These are phyloP conservation scores for Achlya flavicornis DNA, from an alignment of 2,888 invertebrate genomes.

Conservation along the genomic window DNA sequence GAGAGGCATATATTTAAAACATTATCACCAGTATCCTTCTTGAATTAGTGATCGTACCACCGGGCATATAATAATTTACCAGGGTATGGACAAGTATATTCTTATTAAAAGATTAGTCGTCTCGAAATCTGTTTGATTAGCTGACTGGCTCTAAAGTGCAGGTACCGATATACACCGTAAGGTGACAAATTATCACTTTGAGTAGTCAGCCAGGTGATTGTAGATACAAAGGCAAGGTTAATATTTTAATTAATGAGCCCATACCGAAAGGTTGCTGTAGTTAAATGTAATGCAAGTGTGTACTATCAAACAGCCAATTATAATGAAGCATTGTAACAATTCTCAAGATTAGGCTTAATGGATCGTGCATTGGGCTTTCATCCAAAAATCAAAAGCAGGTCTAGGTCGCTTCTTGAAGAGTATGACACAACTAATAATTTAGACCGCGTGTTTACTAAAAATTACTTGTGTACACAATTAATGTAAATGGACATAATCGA, in stretches of 20 bases:
- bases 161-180: too few relatives aligned
- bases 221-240: background rate
- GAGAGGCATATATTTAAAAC: too few relatives aligned
- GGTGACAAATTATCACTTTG: background rate
- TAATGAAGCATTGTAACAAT: conserved; percentile 36
- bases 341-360: conserved; percentile 52
- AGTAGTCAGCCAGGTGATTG: background rate
- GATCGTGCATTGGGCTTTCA: conserved; percentile 61
- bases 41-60: too few relatives aligned
- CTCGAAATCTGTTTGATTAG: too few relatives aligned
- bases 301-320: conserved; percentile 23
- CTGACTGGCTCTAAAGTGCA: too few relatives aligned
- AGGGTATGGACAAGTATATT: too few relatives aligned
- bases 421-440: conserved; percentile 28
- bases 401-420: conserved; percentile 56
- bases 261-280: background rate
- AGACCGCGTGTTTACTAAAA: conserved; percentile 24
- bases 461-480: background rate
- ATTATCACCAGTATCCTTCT: too few relatives aligned
- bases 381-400: conserved; percentile 69
- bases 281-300: background rate
- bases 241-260: background rate
- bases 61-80: too few relatives aligned
- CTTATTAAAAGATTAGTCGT: too few relatives aligned
- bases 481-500: background rate